Base-by-base conservation (phyloP, 2,113 vertebrate species). In the Ictalurus furcatus region DNA sequence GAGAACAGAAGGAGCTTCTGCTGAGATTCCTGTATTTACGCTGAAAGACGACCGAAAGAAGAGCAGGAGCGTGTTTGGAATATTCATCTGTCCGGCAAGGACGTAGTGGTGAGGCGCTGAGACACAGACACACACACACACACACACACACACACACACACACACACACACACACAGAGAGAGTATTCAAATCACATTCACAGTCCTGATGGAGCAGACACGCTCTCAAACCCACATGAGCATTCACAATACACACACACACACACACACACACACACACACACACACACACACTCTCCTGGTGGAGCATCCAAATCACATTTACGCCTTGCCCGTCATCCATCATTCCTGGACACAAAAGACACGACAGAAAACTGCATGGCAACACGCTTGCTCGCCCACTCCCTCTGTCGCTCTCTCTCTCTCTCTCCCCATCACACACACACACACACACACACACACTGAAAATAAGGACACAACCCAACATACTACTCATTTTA, bases 331-430 rank as follows among this genome's bases (percentile, higher is more conserved):
- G 93, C 92, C 94, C 94, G 92, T 93, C 94, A 96, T 96, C 95
- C 94, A 94, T 96, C 95, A 95, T 94, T 94, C 94, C 94, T 92
- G 93, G 94, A 95, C 94, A 95, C 94, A 93, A 93, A 94, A 92
- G 93, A 65, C 92, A 94, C 93, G 90, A 91, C 91, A 92, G 91
- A 90, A 92, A 94, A 93, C 93, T 93, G 94, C 94, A 94, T 88
- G 93, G 94, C 92, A 94, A 94, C 95, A 94, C 74, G 91, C 90
- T 91, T 63, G 92, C 91, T 48, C 85, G 14, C 73, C 1, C 28
- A 3, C 76, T 40, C 54, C 0, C 44, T 30, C 44, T 0, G 12
- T 28, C 69, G 6, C 63, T 19, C 73, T 52, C 4, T 6, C 54
- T 6, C 34, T 65, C 76, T 7, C 30, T 11, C 6, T 16, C 17